These are phyloP conservation scores for Harpagifer antarcticus DNA, from an alignment of 2,797 vertebrate species.

Conservation along the genomic window DNA sequence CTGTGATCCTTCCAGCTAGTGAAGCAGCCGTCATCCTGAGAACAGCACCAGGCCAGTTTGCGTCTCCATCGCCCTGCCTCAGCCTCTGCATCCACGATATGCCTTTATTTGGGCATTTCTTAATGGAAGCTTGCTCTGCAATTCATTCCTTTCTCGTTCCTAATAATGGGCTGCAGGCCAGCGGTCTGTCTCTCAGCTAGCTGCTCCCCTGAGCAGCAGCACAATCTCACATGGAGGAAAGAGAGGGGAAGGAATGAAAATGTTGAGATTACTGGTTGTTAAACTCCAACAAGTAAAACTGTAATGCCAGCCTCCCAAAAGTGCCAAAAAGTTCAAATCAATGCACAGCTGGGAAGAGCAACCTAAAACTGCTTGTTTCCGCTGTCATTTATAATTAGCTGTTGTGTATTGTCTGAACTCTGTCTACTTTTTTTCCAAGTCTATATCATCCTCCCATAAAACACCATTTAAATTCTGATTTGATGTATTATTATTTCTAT, in stretches of 20 bases:
- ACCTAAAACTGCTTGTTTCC: no score
- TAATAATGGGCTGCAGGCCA: constrained; percentile 84
- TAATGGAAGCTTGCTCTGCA: constrained; percentile 74
- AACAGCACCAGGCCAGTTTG: constrained; percentile 67
- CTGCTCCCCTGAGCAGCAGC: constrained; percentile 61
- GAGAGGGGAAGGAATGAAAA: constrained; percentile 60
- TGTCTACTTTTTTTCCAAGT: neutral
- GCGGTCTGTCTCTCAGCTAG: constrained; percentile 64
- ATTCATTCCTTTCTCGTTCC: constrained; percentile 87
- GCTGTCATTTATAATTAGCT: no score
- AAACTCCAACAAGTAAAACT: constrained; percentile 4
- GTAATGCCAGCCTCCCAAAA: neutral
- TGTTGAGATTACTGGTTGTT: constrained; percentile 50
- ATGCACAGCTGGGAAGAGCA: neutral
- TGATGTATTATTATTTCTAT: neutral
- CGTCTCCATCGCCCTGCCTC: constrained; percentile 67
- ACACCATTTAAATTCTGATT: neutral
- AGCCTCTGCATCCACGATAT: constrained; percentile 78
- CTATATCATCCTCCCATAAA: neutral
- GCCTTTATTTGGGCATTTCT: constrained; percentile 89
- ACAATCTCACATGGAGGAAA: constrained; percentile 47
- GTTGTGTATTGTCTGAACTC: neutral
- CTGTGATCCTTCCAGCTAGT: constrained; percentile 28
- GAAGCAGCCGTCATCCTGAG: constrained; percentile 44
- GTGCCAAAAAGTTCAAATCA: neutral